Evolutionary conservation across 2,113 vertebrate species (phyloP).

Genomic region (Ardeotis arabs): DNA sequence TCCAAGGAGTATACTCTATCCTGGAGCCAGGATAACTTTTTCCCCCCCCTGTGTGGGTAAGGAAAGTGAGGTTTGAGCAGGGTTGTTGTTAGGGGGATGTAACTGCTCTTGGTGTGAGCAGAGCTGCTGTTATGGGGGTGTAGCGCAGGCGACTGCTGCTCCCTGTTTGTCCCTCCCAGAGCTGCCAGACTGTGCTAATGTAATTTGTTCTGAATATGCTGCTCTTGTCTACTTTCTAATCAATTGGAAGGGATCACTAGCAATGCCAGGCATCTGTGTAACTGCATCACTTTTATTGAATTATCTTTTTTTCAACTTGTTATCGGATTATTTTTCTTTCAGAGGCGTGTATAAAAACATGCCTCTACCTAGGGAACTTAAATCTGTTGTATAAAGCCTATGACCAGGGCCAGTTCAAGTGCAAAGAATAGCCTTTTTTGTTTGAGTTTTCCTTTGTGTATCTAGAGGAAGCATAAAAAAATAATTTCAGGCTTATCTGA

Average conservation of each 20-base stretch:
- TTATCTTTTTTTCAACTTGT: background rate
- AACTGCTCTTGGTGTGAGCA: too few species aligned
- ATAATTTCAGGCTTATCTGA: background rate
- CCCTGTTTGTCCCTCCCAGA: background rate
- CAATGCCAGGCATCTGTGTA: background rate
- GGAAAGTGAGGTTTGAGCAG: background rate
- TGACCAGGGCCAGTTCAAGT: background rate
- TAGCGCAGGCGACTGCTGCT: background rate
- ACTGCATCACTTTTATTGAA: background rate
- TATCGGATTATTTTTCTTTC: background rate
- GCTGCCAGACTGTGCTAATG: background rate
- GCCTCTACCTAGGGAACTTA: background rate
- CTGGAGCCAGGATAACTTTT: background rate
- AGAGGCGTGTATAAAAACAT: background rate
- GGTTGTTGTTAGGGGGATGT: background rate
- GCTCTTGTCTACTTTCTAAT: background rate
- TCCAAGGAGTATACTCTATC: too few species aligned
- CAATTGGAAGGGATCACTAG: background rate
- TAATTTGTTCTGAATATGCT: background rate
- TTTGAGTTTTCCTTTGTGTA: conserved; percentile 17
- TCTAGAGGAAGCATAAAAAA: background rate
- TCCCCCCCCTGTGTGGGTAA: fast-evolving
- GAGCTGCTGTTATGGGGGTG: too few species aligned
- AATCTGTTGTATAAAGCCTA: background rate
- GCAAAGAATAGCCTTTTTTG: background rate